Base-by-base conservation (phyloP, 2,888 invertebrate genomes). In the Xestia ashworthii region DNA sequence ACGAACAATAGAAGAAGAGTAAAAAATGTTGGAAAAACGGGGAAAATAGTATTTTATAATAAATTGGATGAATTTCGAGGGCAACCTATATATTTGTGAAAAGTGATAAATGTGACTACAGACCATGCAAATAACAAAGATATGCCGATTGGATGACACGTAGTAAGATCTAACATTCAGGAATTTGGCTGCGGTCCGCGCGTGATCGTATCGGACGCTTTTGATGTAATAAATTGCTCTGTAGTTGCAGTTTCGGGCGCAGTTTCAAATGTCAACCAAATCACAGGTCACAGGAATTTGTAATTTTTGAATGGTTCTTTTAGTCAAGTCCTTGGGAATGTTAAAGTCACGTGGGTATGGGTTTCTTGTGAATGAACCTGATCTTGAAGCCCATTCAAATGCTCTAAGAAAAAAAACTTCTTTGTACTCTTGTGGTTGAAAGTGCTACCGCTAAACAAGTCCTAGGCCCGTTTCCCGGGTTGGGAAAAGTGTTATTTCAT, bases 141-240 rank as follows among this genome's bases (percentile, higher is more conserved):
- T 16, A 32, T 38, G 25, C 3, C 38, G 16, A 58, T 32, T 32
- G 48, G 5, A 41, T 32, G 19, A 50, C 38, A 19, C 8, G 48
- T 41, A 32, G 25, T 44, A 58, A 77, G 69, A 48, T 48, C 32
- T 50, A 78, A 60, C 58, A 60, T 25, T 38, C 4, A 41, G 32
- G 25, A 69, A 69, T 78, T 78, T 55, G 41, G 48, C 19, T 60
- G 70, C 32, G 48, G 69, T 58, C n/a, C 9, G n/a, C 41, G n/a
- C 41, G 11, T 41, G 68, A 58, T 58, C 32, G 68, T 25, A 44
- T 32, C 48, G n/a, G 32, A 8, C 48, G 19, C 38, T 60, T 78
- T n/a, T 78, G 48, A 48, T 44, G 58, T 60, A 19, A 58, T 32
- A 50, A 60, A 77, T 50, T n/a, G 55, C 19, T 32, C n/a, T 50